Percentiles rank a stretch among this genome's conserved stretches.
phyloP scores from a whole-genome alignment of 2,113 vertebrate species.

The Macrotus californicus region DNA sequence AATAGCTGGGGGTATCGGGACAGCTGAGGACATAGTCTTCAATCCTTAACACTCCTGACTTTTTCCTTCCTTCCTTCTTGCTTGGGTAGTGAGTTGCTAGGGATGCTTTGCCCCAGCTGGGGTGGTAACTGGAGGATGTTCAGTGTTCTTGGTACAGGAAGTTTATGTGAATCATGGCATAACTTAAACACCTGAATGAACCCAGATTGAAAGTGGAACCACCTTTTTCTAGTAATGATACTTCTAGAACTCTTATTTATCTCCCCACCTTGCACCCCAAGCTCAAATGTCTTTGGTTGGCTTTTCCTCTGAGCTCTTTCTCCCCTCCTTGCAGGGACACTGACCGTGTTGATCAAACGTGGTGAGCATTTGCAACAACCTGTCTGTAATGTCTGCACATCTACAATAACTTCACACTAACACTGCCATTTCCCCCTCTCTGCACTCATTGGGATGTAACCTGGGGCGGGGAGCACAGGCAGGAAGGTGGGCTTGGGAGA shows the following conservation, averaged over 20 bases:
- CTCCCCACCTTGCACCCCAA: conserved; percentile 18
- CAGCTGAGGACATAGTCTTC: background rate
- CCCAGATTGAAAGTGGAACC: background rate
- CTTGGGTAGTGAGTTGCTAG: background rate
- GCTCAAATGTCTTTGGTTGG: conserved; percentile 51
- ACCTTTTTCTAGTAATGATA: background rate
- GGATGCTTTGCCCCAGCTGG: background rate
- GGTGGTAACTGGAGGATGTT: background rate
- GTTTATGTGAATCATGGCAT: background rate
- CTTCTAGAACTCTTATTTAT: background rate
- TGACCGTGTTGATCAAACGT: conserved; percentile 91
- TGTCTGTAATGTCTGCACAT: conserved; percentile 74
- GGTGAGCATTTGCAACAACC: conserved; percentile 92
- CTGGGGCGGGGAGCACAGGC: background rate
- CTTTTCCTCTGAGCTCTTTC: conserved; percentile 86
- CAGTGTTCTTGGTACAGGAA: background rate
- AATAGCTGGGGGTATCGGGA: background rate
- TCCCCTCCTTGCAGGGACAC: conserved; percentile 94
- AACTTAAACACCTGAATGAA: background rate
- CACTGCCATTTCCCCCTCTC: conserved; percentile 3
- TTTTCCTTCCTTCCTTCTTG: background rate
- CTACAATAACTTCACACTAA: conserved; percentile 79
- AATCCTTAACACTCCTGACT: background rate
- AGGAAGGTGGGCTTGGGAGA: conserved; percentile 12
- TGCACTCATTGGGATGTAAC: conserved; percentile 56